Evolutionary conservation across 2,797 vertebrate species (phyloP), one percentile per base, ranked within the genome.

Genomic region (Neopelma chrysocephalum): DNA sequence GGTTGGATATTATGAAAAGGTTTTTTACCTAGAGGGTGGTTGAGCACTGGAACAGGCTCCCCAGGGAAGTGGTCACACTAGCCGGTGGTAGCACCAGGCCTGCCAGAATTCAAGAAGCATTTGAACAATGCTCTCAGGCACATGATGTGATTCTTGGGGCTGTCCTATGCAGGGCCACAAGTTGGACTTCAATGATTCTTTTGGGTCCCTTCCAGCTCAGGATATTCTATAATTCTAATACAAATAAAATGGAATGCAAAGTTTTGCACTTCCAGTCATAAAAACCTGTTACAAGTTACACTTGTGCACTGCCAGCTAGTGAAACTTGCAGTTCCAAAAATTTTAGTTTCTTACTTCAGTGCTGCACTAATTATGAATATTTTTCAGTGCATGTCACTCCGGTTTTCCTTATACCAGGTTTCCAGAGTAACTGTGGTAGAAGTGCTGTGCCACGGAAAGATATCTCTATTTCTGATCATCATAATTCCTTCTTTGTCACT

Each of bases 21-120:
- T 22, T 70, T n/a, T n/a, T n/a, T 12, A 2, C 36, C 10, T 23
- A 50, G 57, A 17, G 19, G 9, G 9, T n/a, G 11, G 2, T 0
- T 76, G 36, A 14, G 43, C 56, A 43, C 22, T 43, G 29, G 31
- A 45, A 51, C 20, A 88, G 42, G n/a, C 16, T 58, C 23, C 10
- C 29, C 13, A 57, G 32, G 19, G 11, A 11, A 43, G 43, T 15
- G 32, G 5, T 45, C 16, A 50, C 32, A 53, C 17, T 31, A 53
- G 11, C 29, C 12, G 5, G 29, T 31, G 51, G 51, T 19, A 83
- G 20, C 32, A 43, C 23, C 27, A 43, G 34, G 32, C 23, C 65
- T 64, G n/a, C n/a, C 4, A 31, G 43, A 56, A 20, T 0, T 70
- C 43, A 82, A 50, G 42, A 42, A 45, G 50, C 0, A 0, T 43